Conservation (phyloP, 1,140 invertebrate species). For the Drosophila lini region DNA sequence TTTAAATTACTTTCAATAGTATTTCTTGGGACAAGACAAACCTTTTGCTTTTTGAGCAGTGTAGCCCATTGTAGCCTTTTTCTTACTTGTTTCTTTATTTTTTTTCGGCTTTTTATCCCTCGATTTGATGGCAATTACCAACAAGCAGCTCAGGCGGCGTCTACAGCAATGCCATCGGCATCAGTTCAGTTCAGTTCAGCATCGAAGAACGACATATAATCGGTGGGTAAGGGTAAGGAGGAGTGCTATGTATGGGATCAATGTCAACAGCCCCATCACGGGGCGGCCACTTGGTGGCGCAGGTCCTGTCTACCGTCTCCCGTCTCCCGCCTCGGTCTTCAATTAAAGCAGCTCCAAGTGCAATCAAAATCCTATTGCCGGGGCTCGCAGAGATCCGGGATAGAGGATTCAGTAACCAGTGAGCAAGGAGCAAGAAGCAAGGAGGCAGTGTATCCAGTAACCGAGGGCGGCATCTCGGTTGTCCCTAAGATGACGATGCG, state of each 20-base stretch:
- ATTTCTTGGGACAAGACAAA: neutral
- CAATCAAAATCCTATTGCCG: slow-evolving; percentile 40
- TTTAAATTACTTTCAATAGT: neutral
- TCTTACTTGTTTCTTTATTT: neutral
- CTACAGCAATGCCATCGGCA: slow-evolving; percentile 14
- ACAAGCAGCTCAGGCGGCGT: slow-evolving; percentile 23
- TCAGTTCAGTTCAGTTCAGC: slow-evolving; percentile 22
- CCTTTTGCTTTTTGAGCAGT: slow-evolving; percentile 2
- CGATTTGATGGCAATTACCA: slow-evolving; percentile 59
- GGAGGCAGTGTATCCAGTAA: slow-evolving; percentile 6
- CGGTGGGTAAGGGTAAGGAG: neutral
- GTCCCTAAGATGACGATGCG: slow-evolving; percentile 21
- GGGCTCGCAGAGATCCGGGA: slow-evolving; percentile 1
- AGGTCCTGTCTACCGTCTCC: neutral
- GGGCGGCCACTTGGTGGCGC: slow-evolving; percentile 9
- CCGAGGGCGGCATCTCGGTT: neutral
- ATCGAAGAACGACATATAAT: slow-evolving; percentile 30
- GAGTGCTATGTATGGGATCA: slow-evolving; percentile 28
- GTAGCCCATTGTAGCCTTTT: slow-evolving; percentile 34
- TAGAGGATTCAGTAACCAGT: neutral
- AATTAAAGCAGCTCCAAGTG: slow-evolving; percentile 46
- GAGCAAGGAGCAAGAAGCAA: neutral
- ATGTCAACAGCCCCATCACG: slow-evolving; percentile 47
- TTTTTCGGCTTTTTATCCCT: slow-evolving; percentile 45
- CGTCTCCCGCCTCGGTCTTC: slow-evolving; percentile 23